Evolutionary conservation across 1,140 invertebrate genomes (phyloP).

Genomic region (Pachypeltis micranthus): DNA sequence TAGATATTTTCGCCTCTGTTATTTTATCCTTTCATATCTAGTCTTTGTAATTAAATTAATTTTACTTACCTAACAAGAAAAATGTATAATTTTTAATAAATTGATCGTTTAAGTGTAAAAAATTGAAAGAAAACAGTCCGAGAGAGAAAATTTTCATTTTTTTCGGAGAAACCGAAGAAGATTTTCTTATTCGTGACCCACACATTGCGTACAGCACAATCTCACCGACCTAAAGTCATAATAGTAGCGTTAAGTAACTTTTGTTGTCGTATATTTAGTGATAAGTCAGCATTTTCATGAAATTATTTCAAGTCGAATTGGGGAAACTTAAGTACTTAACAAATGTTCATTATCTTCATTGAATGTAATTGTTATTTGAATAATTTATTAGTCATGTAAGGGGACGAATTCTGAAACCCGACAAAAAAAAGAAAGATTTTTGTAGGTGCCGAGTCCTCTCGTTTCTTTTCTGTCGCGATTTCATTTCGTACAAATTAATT

Average conservation of each 20-base stretch:
- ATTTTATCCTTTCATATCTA: constrained; percentile 9
- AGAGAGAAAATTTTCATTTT: background rate
- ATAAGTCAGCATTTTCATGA: background rate
- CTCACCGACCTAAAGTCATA: constrained; percentile 8
- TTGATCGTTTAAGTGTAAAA: background rate
- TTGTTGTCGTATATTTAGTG: constrained; percentile 1
- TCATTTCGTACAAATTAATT: too few species aligned
- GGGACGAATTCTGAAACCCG: too few species aligned
- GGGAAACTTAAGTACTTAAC: background rate
- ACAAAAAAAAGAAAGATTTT: constrained; percentile 1
- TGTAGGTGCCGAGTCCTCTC: background rate
- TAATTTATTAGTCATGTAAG: background rate
- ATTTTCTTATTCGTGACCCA: background rate
- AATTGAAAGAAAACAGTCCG: background rate
- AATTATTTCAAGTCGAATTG: background rate
- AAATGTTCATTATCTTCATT: background rate
- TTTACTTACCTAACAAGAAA: background rate
- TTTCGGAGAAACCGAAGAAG: background rate
- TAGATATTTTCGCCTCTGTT: background rate
- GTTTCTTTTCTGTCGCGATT: too few species aligned
- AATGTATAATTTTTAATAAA: background rate
- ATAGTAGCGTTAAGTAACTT: background rate
- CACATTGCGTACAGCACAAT: constrained; percentile 1
- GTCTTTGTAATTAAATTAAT: constrained; percentile 10
- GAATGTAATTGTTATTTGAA: background rate